Conservation (phyloP, 2,113 vertebrate species). For the Panthera leo region DNA sequence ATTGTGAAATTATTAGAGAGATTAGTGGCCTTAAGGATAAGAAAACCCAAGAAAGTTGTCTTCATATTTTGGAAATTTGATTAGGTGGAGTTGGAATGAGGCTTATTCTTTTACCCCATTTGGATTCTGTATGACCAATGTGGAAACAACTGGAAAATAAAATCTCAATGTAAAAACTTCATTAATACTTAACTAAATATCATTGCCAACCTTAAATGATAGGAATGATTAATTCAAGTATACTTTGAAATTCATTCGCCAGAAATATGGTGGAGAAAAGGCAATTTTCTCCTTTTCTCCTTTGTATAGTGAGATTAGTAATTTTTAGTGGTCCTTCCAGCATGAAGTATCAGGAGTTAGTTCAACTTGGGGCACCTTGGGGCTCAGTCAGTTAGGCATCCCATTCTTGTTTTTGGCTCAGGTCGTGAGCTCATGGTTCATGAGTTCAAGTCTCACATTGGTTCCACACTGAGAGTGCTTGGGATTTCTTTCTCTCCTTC, state of each 20-base stretch:
- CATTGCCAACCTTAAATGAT: neutral
- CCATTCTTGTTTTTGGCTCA: too few relatives aligned
- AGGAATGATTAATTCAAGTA: neutral
- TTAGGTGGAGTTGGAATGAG: neutral
- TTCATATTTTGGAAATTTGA: neutral
- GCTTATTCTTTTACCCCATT: neutral
- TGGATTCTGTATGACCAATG: neutral
- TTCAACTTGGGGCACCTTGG: too few relatives aligned
- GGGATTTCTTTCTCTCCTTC: too few relatives aligned
- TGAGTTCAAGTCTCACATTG: too few relatives aligned
- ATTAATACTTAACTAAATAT: neutral
- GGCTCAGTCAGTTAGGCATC: too few relatives aligned
- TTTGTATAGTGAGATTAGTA: neutral
- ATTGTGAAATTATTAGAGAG: neutral
- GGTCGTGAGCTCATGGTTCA: too few relatives aligned
- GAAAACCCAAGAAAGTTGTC: neutral
- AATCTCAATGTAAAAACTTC: neutral
- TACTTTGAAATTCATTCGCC: neutral
- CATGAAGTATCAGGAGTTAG: neutral
- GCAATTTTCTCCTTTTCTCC: neutral
- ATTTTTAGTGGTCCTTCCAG: neutral
- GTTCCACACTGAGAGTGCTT: too few relatives aligned
- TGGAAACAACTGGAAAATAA: neutral
- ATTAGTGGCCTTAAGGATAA: neutral
- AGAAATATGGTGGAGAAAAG: neutral